Conservation (phyloP, 2,888 invertebrate species). For the Abscondita cerata region DNA sequence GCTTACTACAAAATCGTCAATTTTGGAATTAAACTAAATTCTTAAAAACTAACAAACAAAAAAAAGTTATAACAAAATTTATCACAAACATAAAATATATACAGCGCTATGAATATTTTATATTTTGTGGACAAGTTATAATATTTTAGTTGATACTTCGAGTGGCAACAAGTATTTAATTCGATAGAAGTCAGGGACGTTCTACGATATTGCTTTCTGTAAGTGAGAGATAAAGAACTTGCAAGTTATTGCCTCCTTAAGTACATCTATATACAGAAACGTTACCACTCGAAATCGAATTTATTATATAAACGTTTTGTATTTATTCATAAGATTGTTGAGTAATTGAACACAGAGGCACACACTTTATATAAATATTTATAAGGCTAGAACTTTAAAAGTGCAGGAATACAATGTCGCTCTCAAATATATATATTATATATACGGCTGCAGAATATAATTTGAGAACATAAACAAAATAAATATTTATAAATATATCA, state of each 20-base stretch:
- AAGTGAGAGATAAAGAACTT: too few relatives aligned
- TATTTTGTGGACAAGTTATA: neutral
- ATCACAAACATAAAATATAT: slow-evolving; percentile 10
- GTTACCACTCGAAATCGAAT: slow-evolving; percentile 21
- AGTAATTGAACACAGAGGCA: slow-evolving; percentile 35
- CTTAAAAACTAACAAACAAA: slow-evolving; percentile 8
- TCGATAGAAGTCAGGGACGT: neutral
- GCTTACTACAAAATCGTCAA: neutral
- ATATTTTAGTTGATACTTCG: slow-evolving; percentile 1
- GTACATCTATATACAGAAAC: slow-evolving; percentile 13
- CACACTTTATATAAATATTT: slow-evolving; percentile 23
- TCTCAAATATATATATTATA: slow-evolving; percentile 23
- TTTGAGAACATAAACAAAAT: slow-evolving; percentile 31
- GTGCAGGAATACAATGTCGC: slow-evolving; percentile 27
- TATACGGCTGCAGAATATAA: slow-evolving; percentile 35
- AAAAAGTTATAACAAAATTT: slow-evolving; percentile 2
- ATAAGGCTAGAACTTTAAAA: slow-evolving; percentile 31
- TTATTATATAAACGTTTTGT: slow-evolving; percentile 12
- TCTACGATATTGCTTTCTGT: slow-evolving; percentile 4
- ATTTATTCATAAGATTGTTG: slow-evolving; percentile 29
- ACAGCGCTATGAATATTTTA: neutral
- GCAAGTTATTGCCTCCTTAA: slow-evolving; percentile 6
- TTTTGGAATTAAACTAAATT: slow-evolving; percentile 3
- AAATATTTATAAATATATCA: slow-evolving; percentile 33
- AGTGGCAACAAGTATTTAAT: slow-evolving; percentile 3